Conservation (phyloP, 1,140 invertebrate genomes). For the Brachionus rotundiformis region DNA sequence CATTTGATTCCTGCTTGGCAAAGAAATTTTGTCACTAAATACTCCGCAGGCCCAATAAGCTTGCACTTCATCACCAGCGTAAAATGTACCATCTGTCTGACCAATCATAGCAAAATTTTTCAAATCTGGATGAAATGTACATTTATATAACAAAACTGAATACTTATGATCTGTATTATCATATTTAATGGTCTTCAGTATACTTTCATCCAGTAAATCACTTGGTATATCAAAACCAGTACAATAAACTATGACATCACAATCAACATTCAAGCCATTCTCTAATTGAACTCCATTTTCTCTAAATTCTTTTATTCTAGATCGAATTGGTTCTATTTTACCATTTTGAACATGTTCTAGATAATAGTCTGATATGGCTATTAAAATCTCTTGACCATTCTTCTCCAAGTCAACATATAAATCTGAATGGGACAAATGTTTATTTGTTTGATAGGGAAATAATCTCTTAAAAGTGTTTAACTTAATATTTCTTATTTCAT, state of each 20-base stretch:
- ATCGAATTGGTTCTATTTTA: neutral
- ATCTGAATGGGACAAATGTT: neutral
- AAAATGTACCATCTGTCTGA: slow-evolving; percentile 19
- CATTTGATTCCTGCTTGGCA: slow-evolving; percentile 7
- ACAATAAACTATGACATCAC: slow-evolving; percentile 24
- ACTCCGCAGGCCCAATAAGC: slow-evolving; percentile 28
- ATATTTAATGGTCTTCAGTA: neutral
- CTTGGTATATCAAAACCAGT: slow-evolving; percentile 28
- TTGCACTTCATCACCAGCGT: slow-evolving; percentile 6
- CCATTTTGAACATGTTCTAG: neutral
- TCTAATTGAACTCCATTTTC: neutral
- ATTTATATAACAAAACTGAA: slow-evolving; percentile 26
- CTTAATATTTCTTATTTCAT: neutral
- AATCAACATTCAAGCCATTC: neutral
- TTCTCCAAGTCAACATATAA: neutral
- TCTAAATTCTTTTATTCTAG: neutral
- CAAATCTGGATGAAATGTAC: slow-evolving; percentile 15
- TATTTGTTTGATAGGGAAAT: neutral
- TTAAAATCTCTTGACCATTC: neutral
- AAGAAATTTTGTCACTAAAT: slow-evolving; percentile 16
- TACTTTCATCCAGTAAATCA: neutral
- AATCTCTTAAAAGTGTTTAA: neutral
- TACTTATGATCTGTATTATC: neutral
- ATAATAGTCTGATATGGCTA: slow-evolving; percentile 40
- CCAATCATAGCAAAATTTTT: slow-evolving; percentile 32